Conservation (phyloP, 2,113 vertebrate genomes). For the Brachyhypopomus occidentalis region DNA sequence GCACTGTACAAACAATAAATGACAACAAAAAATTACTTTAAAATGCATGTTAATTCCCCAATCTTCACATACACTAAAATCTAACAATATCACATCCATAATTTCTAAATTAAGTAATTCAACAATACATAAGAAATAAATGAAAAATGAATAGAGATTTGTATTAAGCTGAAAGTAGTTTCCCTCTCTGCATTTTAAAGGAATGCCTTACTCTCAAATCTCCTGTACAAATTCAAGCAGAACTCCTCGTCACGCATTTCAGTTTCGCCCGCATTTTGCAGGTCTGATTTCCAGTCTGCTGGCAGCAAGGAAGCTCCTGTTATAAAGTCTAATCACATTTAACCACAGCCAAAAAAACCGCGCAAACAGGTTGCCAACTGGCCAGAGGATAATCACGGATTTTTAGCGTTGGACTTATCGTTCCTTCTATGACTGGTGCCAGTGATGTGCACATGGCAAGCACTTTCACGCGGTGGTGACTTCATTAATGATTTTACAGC, state of each 20-base stretch:
- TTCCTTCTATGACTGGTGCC: not conserved
- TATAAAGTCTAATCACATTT: slow-evolving; percentile 7
- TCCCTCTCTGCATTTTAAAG: not conserved
- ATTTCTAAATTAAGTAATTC: too few relatives aligned
- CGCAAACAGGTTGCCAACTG: not conserved
- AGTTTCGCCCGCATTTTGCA: not conserved
- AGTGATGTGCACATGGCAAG: not conserved
- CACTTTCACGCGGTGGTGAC: not conserved
- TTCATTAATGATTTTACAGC: slow-evolving; percentile 7
- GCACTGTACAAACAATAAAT: too few relatives aligned
- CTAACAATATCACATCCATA: too few relatives aligned
- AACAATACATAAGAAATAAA: too few relatives aligned
- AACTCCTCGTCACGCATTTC: not conserved
- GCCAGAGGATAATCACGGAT: not conserved
- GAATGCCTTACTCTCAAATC: not conserved
- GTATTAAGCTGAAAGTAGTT: not conserved
- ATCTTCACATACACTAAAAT: too few relatives aligned
- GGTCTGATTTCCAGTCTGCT: not conserved
- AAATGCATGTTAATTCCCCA: too few relatives aligned
- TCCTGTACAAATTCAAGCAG: not conserved
- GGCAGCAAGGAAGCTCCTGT: not conserved
- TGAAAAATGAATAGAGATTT: not conserved
- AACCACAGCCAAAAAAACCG: not conserved
- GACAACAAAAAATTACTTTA: too few relatives aligned
- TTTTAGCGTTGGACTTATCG: not conserved